A percentile compares a stretch with the other conserved stretches of the same genome.
phyloP scores from a whole-genome alignment of 2,797 vertebrate genomes.

The Sebastes umbrosus region DNA sequence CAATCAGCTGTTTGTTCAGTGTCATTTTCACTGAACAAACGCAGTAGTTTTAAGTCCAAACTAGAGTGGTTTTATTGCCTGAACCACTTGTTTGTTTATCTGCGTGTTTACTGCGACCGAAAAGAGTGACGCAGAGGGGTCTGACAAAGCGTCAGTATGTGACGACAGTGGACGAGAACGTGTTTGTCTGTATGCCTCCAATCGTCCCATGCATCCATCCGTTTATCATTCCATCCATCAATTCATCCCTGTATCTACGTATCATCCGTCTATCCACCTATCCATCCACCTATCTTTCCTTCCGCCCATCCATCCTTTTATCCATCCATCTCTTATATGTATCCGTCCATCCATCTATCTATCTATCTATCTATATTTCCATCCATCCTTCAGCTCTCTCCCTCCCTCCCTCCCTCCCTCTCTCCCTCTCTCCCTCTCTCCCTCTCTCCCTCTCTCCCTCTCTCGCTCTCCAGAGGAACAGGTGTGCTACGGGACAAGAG shows the following conservation, averaged over 20 bases:
- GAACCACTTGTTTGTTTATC: too few species aligned
- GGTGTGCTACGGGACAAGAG: slow-evolving; percentile 75
- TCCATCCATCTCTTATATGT: background rate
- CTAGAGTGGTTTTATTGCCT: too few species aligned
- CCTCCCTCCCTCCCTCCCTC: slow-evolving; percentile 21
- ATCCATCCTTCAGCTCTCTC: background rate
- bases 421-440: background rate
- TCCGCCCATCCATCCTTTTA: background rate
- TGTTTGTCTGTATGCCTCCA: too few species aligned
- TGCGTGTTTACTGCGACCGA: too few species aligned
- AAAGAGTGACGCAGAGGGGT: too few species aligned
- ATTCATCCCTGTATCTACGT: background rate
- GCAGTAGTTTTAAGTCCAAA: too few species aligned
- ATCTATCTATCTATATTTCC: background rate
- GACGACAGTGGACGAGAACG: too few species aligned
- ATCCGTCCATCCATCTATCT: background rate
- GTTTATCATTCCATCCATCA: background rate
- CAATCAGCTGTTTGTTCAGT: too few species aligned
- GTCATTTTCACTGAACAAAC: too few species aligned
- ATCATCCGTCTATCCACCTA: too few species aligned
- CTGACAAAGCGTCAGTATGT: too few species aligned
- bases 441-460: background rate
- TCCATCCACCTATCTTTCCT: background rate
- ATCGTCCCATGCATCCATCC: background rate
- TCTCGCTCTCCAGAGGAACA: slow-evolving; percentile 64